Conservation (phyloP, 2,113 vertebrate species). For the Pachypanchax playfairii region DNA sequence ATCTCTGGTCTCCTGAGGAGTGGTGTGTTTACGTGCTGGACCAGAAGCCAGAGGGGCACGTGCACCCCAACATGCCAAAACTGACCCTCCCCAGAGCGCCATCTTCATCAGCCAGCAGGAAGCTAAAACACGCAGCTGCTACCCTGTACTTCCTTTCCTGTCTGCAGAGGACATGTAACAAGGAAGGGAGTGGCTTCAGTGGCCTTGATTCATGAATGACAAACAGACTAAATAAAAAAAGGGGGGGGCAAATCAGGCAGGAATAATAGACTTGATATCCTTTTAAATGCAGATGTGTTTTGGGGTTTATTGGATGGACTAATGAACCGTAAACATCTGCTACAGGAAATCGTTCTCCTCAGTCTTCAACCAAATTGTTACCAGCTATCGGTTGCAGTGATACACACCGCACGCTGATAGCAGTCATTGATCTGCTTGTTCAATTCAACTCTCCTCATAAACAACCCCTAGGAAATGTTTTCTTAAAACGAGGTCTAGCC, state of each 20-base stretch:
- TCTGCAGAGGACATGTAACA: slow-evolving; percentile 61
- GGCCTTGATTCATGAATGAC: slow-evolving; percentile 77
- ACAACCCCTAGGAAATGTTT: slow-evolving; percentile 36
- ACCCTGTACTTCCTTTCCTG: slow-evolving; percentile 39
- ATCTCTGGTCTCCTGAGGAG: neutral
- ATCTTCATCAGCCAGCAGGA: slow-evolving; percentile 63
- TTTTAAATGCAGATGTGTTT: slow-evolving; percentile 52
- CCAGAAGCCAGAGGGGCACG: slow-evolving; percentile 43
- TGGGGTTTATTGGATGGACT: slow-evolving; percentile 51
- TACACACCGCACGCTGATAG: too few species aligned
- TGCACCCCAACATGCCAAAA: slow-evolving; percentile 49
- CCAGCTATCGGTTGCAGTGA: slow-evolving; percentile 17
- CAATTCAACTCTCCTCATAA: slow-evolving; percentile 32
- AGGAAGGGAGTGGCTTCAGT: slow-evolving; percentile 60
- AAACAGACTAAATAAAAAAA: slow-evolving; percentile 69
- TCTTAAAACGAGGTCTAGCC: slow-evolving; percentile 41
- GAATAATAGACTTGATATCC: slow-evolving; percentile 39
- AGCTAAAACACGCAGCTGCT: slow-evolving; percentile 70
- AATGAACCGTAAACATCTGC: slow-evolving; percentile 28
- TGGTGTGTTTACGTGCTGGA: slow-evolving; percentile 37
- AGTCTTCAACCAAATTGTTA: neutral
- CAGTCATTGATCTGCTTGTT: slow-evolving; percentile 67
- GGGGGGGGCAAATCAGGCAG: slow-evolving; percentile 14
- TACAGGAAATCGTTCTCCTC: slow-evolving; percentile 23
- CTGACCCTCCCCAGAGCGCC: slow-evolving; percentile 57